phyloP scores from a whole-genome alignment of 1,140 invertebrate species.

The Colletes latitarsis region DNA sequence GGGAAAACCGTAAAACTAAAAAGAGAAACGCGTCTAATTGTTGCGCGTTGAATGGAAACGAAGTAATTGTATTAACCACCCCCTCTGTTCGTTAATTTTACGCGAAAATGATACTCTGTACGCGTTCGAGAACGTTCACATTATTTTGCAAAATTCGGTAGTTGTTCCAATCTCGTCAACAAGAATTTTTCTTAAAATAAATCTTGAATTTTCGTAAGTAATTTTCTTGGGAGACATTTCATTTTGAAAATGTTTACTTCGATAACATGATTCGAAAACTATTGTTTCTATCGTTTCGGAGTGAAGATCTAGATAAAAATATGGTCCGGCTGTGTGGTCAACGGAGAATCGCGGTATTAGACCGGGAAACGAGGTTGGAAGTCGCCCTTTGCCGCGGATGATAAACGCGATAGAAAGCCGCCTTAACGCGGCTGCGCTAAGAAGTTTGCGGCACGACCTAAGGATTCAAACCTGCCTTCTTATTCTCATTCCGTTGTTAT shows the following conservation, averaged over 20 bases:
- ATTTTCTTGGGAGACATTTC: too few species aligned
- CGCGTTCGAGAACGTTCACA: too few species aligned
- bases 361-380: constrained; percentile 35
- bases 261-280: too few species aligned
- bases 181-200: too few species aligned
- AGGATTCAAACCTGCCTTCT: constrained; percentile 69
- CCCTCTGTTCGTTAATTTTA: too few species aligned
- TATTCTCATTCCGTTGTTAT: constrained; percentile 76
- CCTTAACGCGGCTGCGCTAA: constrained; percentile 60
- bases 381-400: constrained; percentile 48
- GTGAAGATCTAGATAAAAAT: too few species aligned
- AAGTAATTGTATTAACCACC: background rate
- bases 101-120: too few species aligned
- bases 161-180: too few species aligned
- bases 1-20: background rate
- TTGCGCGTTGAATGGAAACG: background rate
- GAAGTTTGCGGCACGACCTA: constrained; percentile 47
- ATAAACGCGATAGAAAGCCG: constrained; percentile 46
- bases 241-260: too few species aligned
- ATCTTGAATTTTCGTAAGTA: too few species aligned
- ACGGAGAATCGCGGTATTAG: constrained; percentile 36
- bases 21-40: background rate
- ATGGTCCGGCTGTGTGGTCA: background rate
- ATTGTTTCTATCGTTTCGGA: too few species aligned
- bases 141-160: background rate